Conservation (phyloP, 2,113 vertebrate genomes). For the Pseudois nayaur region DNA sequence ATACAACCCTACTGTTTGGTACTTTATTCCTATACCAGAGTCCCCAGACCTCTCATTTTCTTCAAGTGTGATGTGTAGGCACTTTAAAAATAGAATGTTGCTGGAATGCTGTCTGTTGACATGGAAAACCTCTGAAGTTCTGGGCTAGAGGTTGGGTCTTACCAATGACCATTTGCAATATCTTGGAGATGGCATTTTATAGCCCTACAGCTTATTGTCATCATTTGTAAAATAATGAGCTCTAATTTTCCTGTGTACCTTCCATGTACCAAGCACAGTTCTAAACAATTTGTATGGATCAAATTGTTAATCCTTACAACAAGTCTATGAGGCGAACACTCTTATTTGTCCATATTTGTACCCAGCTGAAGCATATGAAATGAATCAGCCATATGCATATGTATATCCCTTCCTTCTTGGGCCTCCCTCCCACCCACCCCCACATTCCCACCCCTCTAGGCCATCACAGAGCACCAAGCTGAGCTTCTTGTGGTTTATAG, state of each 20-base stretch:
- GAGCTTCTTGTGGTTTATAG: background rate
- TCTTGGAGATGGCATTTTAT: background rate
- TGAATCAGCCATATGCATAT: background rate
- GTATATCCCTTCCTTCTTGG: background rate
- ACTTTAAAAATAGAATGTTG: background rate
- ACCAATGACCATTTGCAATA: background rate
- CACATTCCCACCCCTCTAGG: background rate
- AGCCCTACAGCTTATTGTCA: background rate
- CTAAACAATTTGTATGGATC: background rate
- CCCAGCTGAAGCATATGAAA: background rate
- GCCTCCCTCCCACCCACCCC: background rate
- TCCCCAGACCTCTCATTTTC: background rate
- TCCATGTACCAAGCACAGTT: background rate
- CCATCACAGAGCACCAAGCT: background rate
- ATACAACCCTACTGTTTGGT: background rate
- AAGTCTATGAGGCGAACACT: background rate
- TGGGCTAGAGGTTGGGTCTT: background rate
- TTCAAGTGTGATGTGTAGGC: background rate
- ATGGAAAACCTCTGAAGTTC: background rate
- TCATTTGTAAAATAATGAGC: background rate
- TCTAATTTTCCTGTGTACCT: background rate
- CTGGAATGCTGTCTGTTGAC: background rate
- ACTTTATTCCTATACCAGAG: background rate
- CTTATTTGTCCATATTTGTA: background rate
- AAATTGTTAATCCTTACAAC: background rate